Conservation (phyloP, 2,888 invertebrate species). For the Drosophila demipolita region DNA sequence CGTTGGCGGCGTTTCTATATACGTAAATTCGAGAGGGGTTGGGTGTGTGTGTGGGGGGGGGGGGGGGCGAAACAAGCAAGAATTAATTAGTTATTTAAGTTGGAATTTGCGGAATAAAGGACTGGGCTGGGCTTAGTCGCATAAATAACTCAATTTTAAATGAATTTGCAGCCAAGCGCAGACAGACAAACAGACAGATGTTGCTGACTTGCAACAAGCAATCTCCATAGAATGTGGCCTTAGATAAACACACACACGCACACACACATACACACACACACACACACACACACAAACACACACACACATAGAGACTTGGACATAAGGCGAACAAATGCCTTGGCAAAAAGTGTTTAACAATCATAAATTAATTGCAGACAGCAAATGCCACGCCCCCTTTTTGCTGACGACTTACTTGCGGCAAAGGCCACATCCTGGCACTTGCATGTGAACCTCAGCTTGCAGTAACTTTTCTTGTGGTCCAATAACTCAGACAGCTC, state of each 20-base stretch:
- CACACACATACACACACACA: constrained; percentile 31
- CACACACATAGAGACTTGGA: constrained; percentile 12
- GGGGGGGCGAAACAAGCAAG: constrained; percentile 62
- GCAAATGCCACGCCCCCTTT: constrained; percentile 37
- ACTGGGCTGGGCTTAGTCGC: constrained; percentile 45
- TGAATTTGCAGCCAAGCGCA: constrained; percentile 62
- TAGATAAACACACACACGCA: constrained; percentile 49
- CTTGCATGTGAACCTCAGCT: constrained; percentile 90
- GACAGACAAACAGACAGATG: constrained; percentile 63
- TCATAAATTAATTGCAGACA: constrained; percentile 83
- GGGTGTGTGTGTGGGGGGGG: background rate
- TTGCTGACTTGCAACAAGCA: constrained; percentile 69
- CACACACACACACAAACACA: constrained; percentile 51
- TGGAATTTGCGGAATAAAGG: constrained; percentile 57
- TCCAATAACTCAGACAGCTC: constrained; percentile 90
- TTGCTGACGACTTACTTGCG: constrained; percentile 83
- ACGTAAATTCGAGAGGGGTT: background rate
- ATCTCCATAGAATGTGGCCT: constrained; percentile 34
- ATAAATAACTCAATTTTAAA: constrained; percentile 82
- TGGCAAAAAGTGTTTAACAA: constrained; percentile 82
- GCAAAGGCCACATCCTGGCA: constrained; percentile 87
- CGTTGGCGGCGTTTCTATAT: constrained; percentile 82
- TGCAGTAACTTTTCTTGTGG: constrained; percentile 91
- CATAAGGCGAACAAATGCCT: constrained; percentile 14
- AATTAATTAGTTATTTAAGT: constrained; percentile 81